Conservation (phyloP, 1,140 invertebrate species). For the Muscidifurax raptorellus region DNA sequence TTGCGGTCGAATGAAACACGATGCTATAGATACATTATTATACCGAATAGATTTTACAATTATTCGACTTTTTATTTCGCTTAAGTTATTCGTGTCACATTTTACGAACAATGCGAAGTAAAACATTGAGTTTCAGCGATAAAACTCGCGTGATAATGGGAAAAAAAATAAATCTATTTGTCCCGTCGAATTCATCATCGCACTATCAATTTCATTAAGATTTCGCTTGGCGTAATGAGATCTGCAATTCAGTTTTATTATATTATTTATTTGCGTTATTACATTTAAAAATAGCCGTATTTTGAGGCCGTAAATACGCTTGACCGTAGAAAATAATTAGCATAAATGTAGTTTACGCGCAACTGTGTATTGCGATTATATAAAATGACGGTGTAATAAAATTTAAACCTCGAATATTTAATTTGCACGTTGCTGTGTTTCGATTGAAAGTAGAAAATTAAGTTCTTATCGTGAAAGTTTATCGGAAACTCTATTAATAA, state of each 20-base stretch:
- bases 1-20: too few relatives aligned
- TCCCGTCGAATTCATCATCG: too few relatives aligned
- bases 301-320: background rate
- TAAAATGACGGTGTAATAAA: background rate
- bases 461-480: too few relatives aligned
- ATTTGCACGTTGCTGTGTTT: background rate
- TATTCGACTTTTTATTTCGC: too few relatives aligned
- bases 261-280: too few relatives aligned
- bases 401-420: background rate
- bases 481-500: too few relatives aligned
- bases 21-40: background rate
- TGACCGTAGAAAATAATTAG: background rate
- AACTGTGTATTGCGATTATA: background rate
- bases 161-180: too few relatives aligned
- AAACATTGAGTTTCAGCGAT: too few relatives aligned
- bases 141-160: too few relatives aligned
- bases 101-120: background rate
- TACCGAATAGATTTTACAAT: background rate
- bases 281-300: too few relatives aligned
- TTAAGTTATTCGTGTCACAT: background rate
- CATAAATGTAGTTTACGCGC: too few relatives aligned
- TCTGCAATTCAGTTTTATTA: background rate
- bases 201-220: background rate
- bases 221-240: background rate
- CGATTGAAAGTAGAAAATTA: too few relatives aligned